Evolutionary conservation across 2,113 vertebrate species (phyloP).

Genomic region (Sander lucioperca): DNA sequence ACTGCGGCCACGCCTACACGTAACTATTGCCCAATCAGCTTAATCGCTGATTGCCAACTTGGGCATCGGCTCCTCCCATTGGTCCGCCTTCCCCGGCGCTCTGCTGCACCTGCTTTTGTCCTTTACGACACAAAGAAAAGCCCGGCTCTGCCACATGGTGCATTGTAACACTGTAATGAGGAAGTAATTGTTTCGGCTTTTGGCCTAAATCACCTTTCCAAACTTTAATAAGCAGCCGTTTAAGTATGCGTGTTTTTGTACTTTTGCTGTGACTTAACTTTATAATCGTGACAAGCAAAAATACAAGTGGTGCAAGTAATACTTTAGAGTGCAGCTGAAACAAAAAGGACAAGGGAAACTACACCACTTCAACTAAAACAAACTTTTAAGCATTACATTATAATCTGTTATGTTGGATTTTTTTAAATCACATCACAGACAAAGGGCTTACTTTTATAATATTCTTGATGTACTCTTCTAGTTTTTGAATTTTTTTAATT

Average conservation of each 20-base stretch:
- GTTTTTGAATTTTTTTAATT: not conserved
- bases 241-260: not conserved
- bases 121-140: conserved; percentile 78
- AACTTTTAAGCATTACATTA: not conserved
- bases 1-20: conserved; percentile 14
- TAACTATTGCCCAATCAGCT: conserved; percentile 55
- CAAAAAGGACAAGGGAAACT: not conserved
- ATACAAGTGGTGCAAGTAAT: not conserved
- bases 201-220: not conserved
- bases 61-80: conserved; percentile 44
- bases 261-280: not conserved
- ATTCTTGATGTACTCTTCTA: not conserved
- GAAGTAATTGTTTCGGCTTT: conserved; percentile 15
- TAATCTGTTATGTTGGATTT: not conserved
- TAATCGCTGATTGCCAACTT: not conserved
- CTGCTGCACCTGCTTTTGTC: conserved; percentile 85
- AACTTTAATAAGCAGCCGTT: not conserved
- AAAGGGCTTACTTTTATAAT: not conserved
- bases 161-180: conserved; percentile 12
- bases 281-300: not conserved
- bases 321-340: not conserved
- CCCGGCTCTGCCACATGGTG: conserved; percentile 42
- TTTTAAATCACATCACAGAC: not conserved
- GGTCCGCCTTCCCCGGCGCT: conserved; percentile 28
- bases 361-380: not conserved